Percentiles rank a stretch among this genome's conserved stretches.
These are phyloP conservation scores for Champsocephalus gunnari DNA, from an alignment of 2,797 vertebrate species.

Conservation along the genomic window DNA sequence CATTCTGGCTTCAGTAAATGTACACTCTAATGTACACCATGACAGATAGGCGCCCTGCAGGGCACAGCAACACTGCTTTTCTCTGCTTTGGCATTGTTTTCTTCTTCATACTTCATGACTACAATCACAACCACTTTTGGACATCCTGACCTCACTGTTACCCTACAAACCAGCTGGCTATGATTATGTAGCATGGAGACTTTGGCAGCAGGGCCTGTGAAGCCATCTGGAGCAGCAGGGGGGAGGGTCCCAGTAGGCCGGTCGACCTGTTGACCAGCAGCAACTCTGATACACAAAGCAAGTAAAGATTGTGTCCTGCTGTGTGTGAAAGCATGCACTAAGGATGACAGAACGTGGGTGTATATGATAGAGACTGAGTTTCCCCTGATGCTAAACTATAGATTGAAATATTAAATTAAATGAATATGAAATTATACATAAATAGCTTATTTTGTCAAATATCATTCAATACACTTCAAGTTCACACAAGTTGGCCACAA, in stretches of 20 bases:
- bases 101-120: conserved; percentile 27
- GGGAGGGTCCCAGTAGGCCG: conserved; percentile 58
- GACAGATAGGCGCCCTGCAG: background rate
- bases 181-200: conserved; percentile 71
- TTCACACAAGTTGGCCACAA: too few species aligned
- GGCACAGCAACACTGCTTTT: background rate
- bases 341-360: background rate
- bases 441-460: too few species aligned
- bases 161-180: conserved; percentile 71
- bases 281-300: conserved; percentile 2
- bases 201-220: conserved; percentile 56
- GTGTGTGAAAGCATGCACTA: background rate
- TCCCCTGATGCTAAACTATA: background rate
- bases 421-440: too few species aligned
- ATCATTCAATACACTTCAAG: too few species aligned
- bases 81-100: conserved; percentile 21
- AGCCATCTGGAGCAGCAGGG: conserved; percentile 72
- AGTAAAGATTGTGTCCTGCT: background rate
- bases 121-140: conserved; percentile 36
- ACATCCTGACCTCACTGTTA: conserved; percentile 69
- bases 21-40: background rate
- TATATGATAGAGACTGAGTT: conserved; percentile 13
- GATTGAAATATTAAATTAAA: too few species aligned
- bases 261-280: conserved; percentile 58
- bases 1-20: background rate